A percentile compares a stretch with the other conserved stretches of the same genome.
Evolutionary conservation across 2,888 invertebrate species (phyloP).

Genomic region (Drosophila nigritarsus): DNA sequence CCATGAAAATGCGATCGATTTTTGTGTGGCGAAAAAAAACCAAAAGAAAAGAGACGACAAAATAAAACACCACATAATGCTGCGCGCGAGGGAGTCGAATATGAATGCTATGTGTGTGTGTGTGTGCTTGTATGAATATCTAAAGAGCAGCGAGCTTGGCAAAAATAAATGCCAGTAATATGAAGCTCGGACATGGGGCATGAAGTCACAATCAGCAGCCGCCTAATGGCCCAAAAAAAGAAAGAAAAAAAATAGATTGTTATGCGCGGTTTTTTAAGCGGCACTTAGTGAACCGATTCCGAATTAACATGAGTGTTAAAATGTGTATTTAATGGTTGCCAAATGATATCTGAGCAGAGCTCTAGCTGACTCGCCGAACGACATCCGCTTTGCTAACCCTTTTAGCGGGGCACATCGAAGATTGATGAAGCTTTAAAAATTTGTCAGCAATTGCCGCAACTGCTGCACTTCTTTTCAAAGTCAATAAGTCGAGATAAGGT

Average conservation of each 20-base stretch:
- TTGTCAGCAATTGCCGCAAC: constrained; percentile 56
- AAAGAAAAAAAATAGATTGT: constrained; percentile 29
- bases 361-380: constrained; percentile 40
- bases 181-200: constrained; percentile 45
- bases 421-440: constrained; percentile 65
- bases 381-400: constrained; percentile 28
- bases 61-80: constrained; percentile 60
- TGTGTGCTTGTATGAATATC: constrained; percentile 60
- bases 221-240: constrained; percentile 56
- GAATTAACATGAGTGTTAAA: constrained; percentile 56
- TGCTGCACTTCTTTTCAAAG: constrained; percentile 30
- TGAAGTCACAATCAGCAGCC: constrained; percentile 28
- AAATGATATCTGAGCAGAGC: constrained; percentile 36
- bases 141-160: constrained; percentile 55
- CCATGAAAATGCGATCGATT: constrained; percentile 82
- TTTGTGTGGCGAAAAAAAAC: constrained; percentile 54
- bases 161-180: constrained; percentile 64
- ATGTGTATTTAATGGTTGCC: constrained; percentile 70
- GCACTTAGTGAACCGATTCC: constrained; percentile 48
- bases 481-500: constrained; percentile 71
- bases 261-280: constrained; percentile 54
- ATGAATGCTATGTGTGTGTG: constrained; percentile 2
- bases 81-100: constrained; percentile 47
- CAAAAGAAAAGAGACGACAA: constrained; percentile 6
- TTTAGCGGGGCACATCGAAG: constrained; percentile 42